These are phyloP conservation scores for Dromiciops gliroides DNA, from an alignment of 2,113 vertebrate genomes.

Conservation along the genomic window DNA sequence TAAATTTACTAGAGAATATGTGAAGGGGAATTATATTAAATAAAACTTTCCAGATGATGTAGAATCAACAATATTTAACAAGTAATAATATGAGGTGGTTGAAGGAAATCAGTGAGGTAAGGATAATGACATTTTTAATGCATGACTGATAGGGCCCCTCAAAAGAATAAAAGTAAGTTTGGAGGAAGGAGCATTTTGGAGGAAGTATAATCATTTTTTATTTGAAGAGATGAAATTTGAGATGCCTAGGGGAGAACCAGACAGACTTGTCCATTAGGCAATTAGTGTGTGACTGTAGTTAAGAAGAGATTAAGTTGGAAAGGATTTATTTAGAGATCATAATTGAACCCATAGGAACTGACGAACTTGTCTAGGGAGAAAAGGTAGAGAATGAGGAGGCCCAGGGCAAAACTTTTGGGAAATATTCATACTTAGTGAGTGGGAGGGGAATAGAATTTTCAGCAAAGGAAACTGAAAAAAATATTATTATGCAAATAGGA, in stretches of 20 bases:
- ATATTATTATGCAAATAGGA: not conserved
- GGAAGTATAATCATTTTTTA: not conserved
- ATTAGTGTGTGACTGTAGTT: not conserved
- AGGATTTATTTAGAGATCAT: not conserved
- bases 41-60: not conserved
- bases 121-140: not conserved
- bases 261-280: not conserved
- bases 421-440: not conserved
- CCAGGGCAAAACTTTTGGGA: not conserved
- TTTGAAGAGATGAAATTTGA: not conserved
- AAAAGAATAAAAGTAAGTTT: not conserved
- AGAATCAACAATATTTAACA: not conserved
- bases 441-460: not conserved
- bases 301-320: not conserved
- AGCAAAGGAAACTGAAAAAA: not conserved
- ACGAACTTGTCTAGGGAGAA: not conserved
- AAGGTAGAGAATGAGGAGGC: not conserved
- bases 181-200: not conserved
- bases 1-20: not conserved
- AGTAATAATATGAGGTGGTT: not conserved
- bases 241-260: not conserved
- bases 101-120: not conserved
- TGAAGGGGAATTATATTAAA: not conserved
- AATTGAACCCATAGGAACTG: not conserved
- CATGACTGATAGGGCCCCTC: not conserved